Evolutionary conservation across 2,888 invertebrate genomes (phyloP).

Genomic region (Petrolisthes manimaculis): DNA sequence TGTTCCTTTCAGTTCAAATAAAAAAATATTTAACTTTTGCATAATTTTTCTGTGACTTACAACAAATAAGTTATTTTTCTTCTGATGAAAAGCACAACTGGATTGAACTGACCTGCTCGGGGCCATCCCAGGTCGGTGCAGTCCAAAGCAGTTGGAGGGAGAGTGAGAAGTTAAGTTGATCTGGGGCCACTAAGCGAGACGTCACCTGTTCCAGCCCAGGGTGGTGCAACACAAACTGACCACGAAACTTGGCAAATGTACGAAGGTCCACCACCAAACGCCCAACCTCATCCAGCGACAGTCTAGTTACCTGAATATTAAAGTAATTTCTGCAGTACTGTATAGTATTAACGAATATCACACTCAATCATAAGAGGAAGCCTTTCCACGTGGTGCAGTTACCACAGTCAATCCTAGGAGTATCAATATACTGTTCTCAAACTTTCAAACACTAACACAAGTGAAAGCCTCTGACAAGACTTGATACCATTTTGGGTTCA

Average conservation of each 20-base stretch:
- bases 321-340: not conserved
- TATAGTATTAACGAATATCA: not conserved
- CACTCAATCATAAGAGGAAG: no score
- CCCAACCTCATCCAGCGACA: slow-evolving; percentile 69
- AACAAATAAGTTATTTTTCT: not conserved
- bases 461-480: no score
- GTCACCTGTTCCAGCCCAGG: slow-evolving; percentile 68
- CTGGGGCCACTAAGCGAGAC: slow-evolving; percentile 69
- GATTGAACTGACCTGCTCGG: slow-evolving; percentile 68
- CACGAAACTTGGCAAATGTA: slow-evolving; percentile 71
- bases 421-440: not conserved
- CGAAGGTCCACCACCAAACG: slow-evolving; percentile 70
- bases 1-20: not conserved
- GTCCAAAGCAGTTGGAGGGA: slow-evolving; percentile 70
- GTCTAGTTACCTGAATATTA: slow-evolving; percentile 66
- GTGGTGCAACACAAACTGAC: slow-evolving; percentile 70
- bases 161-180: slow-evolving; percentile 68
- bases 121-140: slow-evolving; percentile 70
- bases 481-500: no score
- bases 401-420: not conserved
- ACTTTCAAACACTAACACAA: no score
- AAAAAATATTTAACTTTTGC: not conserved
- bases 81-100: not conserved
- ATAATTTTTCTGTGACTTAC: not conserved
- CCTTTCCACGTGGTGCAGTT: not conserved